Evolutionary conservation across 2,113 vertebrate species (phyloP), one percentile per base, ranked within the genome.

Genomic region (Brachyistius frenatus): DNA sequence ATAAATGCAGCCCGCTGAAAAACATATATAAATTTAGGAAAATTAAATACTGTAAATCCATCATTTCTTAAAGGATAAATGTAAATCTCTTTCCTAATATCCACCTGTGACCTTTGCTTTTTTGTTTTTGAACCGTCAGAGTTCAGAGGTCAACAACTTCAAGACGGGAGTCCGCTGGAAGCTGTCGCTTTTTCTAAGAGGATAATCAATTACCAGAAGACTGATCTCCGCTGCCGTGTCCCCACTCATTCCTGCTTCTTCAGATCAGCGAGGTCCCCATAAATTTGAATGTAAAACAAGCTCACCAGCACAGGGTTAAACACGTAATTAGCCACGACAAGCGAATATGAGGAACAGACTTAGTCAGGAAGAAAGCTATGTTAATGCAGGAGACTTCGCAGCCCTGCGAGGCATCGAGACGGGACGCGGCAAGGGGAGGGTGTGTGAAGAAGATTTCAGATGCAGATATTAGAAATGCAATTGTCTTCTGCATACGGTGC

Each of bases 161-260:
- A 68, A 76, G 77, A 66, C 60, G 9, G 39, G 63, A 0, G 62
- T 64, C 69, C 80, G 76, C 89, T 78, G 80, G 72, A 88, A 71
- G 84, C 81, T 80, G 77, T 91, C 85, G 85, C 90, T 67, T 78
- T 87, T 93, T 93, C 86, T 47, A 86, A 84, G 87, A 93, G 90
- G 89, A 84, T 94, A 96, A 96, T 94, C 93, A 93, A 87, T 92
- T 93, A 94, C 94, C 90, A 86, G 95, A 91, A 91, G 94, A 92
- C 94, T 93, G 90, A 92, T 89, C 92, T 88, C 80, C 5, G 50
- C 91, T 91, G 93, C 91, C 88, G 84, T 91, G 79, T 76, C 76
- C 44, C 75, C 23, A 36, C 80, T 85, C 81, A 32, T 88, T 92
- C 84, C 91, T 85, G 88, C 89, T 91, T 68, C 92, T 94, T 90